These are phyloP conservation scores for Chloroclystis v-ata DNA, from an alignment of 2,888 invertebrate species.

Conservation along the genomic window DNA sequence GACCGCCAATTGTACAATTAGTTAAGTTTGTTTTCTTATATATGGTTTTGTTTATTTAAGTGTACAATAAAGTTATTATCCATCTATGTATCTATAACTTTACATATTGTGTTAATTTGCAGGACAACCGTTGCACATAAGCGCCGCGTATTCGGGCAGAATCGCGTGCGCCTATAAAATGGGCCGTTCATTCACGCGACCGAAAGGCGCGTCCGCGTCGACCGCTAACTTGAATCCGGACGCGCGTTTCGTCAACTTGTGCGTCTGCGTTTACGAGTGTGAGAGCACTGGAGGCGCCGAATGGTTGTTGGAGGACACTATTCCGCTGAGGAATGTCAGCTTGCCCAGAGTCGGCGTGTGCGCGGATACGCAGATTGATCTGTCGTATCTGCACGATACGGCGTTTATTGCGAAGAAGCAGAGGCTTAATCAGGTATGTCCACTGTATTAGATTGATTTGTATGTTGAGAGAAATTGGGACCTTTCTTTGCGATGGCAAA, in stretches of 20 bases:
- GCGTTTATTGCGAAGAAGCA: slow-evolving; percentile 90
- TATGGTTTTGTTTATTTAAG: too few relatives aligned
- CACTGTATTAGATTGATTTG: not conserved
- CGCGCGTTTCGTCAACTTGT: slow-evolving; percentile 91
- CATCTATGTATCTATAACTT: too few relatives aligned
- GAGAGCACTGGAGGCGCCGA: slow-evolving; percentile 96
- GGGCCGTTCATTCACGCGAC: slow-evolving; percentile 91
- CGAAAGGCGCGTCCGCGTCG: slow-evolving; percentile 85
- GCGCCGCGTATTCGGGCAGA: slow-evolving; percentile 98
- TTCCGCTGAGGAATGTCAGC: slow-evolving; percentile 94
- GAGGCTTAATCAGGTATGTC: slow-evolving; percentile 82
- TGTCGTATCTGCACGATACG: slow-evolving; percentile 89
- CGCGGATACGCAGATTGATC: slow-evolving; percentile 88
- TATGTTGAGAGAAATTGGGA: too few relatives aligned
- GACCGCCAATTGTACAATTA: too few relatives aligned
- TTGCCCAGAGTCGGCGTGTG: slow-evolving; percentile 88
- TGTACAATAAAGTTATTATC: too few relatives aligned
- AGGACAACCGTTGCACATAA: slow-evolving; percentile 93
- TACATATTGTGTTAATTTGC: too few relatives aligned
- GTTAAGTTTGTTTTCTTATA: too few relatives aligned
- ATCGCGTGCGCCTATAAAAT: slow-evolving; percentile 98
- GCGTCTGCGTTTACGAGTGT: slow-evolving; percentile 98
- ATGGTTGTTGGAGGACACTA: slow-evolving; percentile 97
- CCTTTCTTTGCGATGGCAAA: too few relatives aligned
- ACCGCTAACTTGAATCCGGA: slow-evolving; percentile 65